Conservation (phyloP, 2,113 vertebrate species). For the Mola mola region DNA sequence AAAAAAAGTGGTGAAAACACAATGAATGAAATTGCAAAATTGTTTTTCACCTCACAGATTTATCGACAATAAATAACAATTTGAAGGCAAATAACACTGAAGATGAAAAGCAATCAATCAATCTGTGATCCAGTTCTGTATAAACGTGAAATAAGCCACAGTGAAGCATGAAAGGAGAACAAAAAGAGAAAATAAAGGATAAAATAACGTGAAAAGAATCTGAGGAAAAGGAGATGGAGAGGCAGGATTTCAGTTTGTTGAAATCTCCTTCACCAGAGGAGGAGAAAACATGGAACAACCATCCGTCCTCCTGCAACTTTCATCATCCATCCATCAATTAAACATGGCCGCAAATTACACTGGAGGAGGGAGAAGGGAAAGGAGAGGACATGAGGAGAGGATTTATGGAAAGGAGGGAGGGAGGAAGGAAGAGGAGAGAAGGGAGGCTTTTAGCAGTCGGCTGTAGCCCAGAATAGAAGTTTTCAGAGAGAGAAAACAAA, state of each 20-base stretch:
- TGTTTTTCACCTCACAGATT: no score
- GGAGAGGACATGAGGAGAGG: neutral
- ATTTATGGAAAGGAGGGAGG: neutral
- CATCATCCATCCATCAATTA: slow-evolving; percentile 73
- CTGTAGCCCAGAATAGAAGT: slow-evolving; percentile 66
- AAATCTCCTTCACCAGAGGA: slow-evolving; percentile 41
- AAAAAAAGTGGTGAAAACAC: no score
- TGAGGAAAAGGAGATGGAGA: neutral
- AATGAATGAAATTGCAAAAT: no score
- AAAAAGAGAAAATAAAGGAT: neutral
- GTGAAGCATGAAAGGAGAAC: neutral
- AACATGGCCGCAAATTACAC: slow-evolving; percentile 57
- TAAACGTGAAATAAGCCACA: neutral
- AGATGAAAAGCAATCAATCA: no score
- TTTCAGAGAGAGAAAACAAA: slow-evolving; percentile 55
- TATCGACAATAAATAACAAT: no score
- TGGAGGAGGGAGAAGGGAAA: slow-evolving; percentile 34
- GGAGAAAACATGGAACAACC: slow-evolving; percentile 68
- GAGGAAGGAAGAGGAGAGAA: slow-evolving; percentile 11
- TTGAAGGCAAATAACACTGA: no score
- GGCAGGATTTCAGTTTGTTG: slow-evolving; percentile 22
- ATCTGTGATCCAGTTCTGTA: no score
- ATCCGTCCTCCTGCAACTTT: slow-evolving; percentile 76
- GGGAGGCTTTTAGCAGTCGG: slow-evolving; percentile 51
- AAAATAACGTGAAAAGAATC: neutral